Evolutionary conservation across 2,888 invertebrate genomes (phyloP).

Genomic region (Pterobdella sp.): DNA sequence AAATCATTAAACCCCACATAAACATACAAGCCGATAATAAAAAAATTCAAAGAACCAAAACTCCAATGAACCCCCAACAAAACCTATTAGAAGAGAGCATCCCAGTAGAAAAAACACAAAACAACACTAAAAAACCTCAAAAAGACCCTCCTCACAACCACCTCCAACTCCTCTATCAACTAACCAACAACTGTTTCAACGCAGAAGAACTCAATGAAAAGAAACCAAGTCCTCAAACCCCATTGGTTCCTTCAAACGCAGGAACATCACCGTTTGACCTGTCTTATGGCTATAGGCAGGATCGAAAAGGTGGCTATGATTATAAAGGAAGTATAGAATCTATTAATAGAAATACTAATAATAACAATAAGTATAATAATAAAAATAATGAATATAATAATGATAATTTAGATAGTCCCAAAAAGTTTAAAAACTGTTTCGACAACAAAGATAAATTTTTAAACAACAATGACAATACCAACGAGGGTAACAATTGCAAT

Average conservation of each 20-base stretch:
- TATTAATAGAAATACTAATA: not conserved
- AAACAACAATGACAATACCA: not conserved
- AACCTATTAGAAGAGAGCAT: no score
- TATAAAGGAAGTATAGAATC: not conserved
- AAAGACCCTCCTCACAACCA: not conserved
- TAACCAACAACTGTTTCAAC: not conserved
- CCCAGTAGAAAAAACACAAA: not conserved
- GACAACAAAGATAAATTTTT: not conserved
- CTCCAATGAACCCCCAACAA: not conserved
- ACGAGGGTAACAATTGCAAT: not conserved
- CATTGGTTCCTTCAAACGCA: no score
- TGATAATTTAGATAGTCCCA: not conserved
- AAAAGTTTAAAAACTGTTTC: not conserved
- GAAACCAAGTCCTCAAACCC: no score
- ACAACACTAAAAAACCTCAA: not conserved
- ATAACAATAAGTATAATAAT: not conserved
- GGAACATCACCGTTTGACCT: no score
- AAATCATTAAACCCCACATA: not conserved
- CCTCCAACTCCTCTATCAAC: not conserved
- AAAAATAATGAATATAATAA: not conserved
- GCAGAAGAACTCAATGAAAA: not conserved
- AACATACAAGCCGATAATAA: not conserved
- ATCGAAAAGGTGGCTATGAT: no score
- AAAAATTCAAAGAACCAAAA: not conserved
- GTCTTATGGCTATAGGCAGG: no score